Evolutionary conservation across 2,797 vertebrate species (phyloP).

Genomic region (Lophius americanus): DNA sequence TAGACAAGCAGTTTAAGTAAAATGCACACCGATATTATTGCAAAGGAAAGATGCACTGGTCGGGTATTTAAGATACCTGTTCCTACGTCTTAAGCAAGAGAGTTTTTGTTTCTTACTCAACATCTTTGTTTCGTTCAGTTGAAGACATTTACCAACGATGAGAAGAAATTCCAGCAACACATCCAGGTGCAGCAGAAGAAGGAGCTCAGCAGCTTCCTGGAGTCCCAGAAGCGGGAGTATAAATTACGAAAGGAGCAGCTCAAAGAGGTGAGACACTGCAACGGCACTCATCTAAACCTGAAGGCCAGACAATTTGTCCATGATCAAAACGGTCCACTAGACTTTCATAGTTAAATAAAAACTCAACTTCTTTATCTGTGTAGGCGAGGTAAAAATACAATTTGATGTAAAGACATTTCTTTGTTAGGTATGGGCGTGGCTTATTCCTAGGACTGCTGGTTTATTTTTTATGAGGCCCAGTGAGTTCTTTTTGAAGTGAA

Average conservation of each 20-base stretch:
- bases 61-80: not conserved
- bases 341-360: not conserved
- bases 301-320: not conserved
- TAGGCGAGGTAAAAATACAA: no score
- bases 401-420: no score
- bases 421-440: no score
- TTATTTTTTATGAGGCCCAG: no score
- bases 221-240: conserved; percentile 97
- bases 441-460: no score
- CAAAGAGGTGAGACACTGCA: conserved; percentile 84
- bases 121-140: conserved; percentile 76
- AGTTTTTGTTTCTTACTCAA: not conserved
- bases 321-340: not conserved
- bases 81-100: not conserved
- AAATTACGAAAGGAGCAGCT: conserved; percentile 98
- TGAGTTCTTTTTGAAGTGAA: no score
- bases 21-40: not conserved
- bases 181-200: conserved; percentile 99
- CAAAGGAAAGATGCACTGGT: not conserved
- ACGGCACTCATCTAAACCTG: not conserved
- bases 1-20: not conserved
- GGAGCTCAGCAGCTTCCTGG: conserved; percentile 95
- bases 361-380: no score
- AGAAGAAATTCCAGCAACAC: conserved; percentile 99
- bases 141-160: conserved; percentile 94